Conservation (phyloP, 1,140 invertebrate species). For the Drosophila subpulchrella region DNA sequence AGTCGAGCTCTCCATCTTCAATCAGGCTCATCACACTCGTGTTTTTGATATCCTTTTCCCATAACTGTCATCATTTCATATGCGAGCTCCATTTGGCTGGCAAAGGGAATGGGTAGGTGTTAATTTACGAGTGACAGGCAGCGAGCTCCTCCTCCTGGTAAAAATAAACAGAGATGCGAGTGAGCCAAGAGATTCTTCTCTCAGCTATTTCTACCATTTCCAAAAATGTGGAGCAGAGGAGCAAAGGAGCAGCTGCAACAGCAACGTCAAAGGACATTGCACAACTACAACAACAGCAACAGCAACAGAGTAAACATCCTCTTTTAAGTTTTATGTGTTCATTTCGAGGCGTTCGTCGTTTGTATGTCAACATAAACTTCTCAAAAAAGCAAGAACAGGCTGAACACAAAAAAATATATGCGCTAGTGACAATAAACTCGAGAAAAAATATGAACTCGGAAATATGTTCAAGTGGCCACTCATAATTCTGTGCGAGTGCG, state of each 20-base stretch:
- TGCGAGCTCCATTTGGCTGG: conserved; percentile 15
- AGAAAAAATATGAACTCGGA: conserved; percentile 35
- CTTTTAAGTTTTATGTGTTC: conserved; percentile 30
- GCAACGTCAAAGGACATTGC: conserved; percentile 45
- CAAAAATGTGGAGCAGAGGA: conserved; percentile 59
- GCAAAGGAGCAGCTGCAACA: conserved; percentile 56
- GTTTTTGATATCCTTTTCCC: conserved; percentile 74
- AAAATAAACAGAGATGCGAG: conserved; percentile 41
- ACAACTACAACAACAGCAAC: conserved; percentile 1
- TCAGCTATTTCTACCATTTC: conserved; percentile 19
- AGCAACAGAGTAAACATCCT: conserved; percentile 37
- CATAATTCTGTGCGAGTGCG: conserved; percentile 64
- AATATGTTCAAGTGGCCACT: conserved; percentile 67
- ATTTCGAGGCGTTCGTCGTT: conserved; percentile 55
- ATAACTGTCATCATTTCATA: conserved; percentile 74
- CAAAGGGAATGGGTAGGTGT: conserved; percentile 63
- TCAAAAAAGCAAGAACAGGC: conserved; percentile 26
- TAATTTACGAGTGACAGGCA: conserved; percentile 68
- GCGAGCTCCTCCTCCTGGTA: conserved; percentile 21
- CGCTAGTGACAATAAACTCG: conserved; percentile 67
- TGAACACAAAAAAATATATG: conserved; percentile 37
- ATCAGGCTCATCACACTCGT: conserved; percentile 35
- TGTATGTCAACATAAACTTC: conserved; percentile 70
- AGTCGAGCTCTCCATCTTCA: conserved; percentile 21
- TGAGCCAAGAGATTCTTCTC: neutral